Conservation (phyloP, 2,113 vertebrate genomes). For the Nestor notabilis region DNA sequence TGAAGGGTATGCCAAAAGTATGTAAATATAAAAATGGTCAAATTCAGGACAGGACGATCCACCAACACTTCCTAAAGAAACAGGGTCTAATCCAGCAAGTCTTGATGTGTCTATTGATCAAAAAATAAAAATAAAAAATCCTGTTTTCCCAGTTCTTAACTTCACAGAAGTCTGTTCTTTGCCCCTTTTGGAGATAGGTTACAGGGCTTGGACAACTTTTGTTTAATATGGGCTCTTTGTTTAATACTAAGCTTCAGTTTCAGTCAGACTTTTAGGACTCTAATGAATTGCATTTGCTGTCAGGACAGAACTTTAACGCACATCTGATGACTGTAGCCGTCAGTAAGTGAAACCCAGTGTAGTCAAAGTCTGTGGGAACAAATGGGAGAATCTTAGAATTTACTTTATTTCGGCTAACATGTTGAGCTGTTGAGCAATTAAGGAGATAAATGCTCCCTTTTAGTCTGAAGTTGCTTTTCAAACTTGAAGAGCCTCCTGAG, state of each 20-base stretch:
- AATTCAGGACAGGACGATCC: background rate
- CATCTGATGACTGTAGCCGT: background rate
- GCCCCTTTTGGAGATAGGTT: background rate
- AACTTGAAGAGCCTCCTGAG: background rate
- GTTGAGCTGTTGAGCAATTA: background rate
- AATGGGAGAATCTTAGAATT: background rate
- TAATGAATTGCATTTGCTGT: background rate
- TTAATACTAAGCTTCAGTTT: background rate
- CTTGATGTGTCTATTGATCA: background rate
- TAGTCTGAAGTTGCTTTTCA: background rate
- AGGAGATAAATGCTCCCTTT: background rate
- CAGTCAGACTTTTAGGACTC: background rate
- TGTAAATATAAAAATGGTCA: background rate
- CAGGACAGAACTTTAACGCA: background rate
- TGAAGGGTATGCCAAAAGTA: background rate
- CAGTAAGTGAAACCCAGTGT: background rate
- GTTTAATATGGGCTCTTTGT: background rate
- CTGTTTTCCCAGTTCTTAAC: background rate
- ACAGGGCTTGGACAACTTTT: background rate
- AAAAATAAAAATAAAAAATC: background rate
- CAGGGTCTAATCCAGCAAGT: background rate
- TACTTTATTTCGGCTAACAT: background rate
- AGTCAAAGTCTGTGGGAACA: background rate
- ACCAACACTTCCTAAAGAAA: background rate
- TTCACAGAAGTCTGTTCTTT: background rate